Evolutionary conservation across 1,140 invertebrate species (phyloP), one percentile per base, ranked within the genome.

Genomic region (Triops cancriformis): DNA sequence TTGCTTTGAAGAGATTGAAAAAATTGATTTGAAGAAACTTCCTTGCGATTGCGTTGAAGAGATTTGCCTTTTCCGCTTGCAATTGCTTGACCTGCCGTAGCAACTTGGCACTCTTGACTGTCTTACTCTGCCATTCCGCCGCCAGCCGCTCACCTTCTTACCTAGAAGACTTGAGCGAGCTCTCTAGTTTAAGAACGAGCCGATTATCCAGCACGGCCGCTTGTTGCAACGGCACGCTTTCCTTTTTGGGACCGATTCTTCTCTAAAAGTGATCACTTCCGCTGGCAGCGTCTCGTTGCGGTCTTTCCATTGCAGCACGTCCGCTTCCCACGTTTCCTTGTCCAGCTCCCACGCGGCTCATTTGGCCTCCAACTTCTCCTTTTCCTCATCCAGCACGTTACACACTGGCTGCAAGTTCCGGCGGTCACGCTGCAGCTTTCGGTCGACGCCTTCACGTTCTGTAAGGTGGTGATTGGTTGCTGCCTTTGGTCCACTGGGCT

Each of bases 341-440:
- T 51, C 28, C 42, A 18, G 14, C 26, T 43, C 43, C 42, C 45
- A 23, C 28, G 43, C 75, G 18, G 26, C 42, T n/a, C 26, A 43
- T 76, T 76, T 76, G n/a, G 42, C 42, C 27, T 76, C 42, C 6
- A 76, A 26, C 64, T 76, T 41, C 23, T 64, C 26, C 23, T 76
- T 43, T 26, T 51, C 75, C 10, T 43, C 42, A 10, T 43, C 43
- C 11, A 76, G 11, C 64, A 51, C 23, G n/a, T 76, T 64, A 18
- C 75, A 64, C 5, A 76, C n/a, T 26, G 45, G 75, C 26, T 76
- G 75, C 9, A 64, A 64, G 18, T 64, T 64, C 51, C 51, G 9
- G 10, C 51, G 51, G 51, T 64, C 51, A 5, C 51, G 14, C 14
- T 64, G 51, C 14, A 64, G 3, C 23, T 64, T 64, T 64, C 51